Conservation (phyloP, 1,140 invertebrate species). For the Eumeta japonica region DNA sequence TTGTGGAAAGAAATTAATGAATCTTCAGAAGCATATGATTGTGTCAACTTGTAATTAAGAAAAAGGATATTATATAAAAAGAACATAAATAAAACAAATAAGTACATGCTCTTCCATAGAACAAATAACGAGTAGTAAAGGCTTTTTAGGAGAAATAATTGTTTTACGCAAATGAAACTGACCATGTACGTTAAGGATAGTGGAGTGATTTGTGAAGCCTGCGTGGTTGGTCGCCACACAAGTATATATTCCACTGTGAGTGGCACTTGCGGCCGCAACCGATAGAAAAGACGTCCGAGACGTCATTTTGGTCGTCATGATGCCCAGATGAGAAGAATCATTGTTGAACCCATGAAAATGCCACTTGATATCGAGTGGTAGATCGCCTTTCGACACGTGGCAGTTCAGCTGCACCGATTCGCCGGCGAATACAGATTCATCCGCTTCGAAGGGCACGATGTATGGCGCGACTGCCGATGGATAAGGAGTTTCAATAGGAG, state of each 20-base stretch:
- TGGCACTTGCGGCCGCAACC: slow-evolving; percentile 73
- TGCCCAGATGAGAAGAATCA: slow-evolving; percentile 64
- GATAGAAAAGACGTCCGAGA: slow-evolving; percentile 75
- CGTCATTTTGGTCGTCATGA: slow-evolving; percentile 72
- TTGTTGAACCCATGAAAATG: slow-evolving; percentile 69
- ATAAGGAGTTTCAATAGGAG: too few relatives aligned
- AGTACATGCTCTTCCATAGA: slow-evolving; percentile 28
- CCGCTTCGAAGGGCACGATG: slow-evolving; percentile 75
- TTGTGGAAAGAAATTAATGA: too few relatives aligned
- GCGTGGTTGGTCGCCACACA: slow-evolving; percentile 76
- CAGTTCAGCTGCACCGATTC: slow-evolving; percentile 76
- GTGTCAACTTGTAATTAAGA: slow-evolving; percentile 41
- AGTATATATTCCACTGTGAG: slow-evolving; percentile 78
- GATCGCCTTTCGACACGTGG: slow-evolving; percentile 74
- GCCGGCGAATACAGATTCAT: slow-evolving; percentile 77
- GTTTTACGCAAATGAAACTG: too few relatives aligned
- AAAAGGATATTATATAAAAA: slow-evolving; percentile 18
- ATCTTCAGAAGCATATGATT: too few relatives aligned
- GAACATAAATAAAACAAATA: slow-evolving; percentile 13
- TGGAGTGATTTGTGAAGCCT: slow-evolving; percentile 68
- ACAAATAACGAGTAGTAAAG: too few relatives aligned
- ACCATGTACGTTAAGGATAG: slow-evolving; percentile 74
- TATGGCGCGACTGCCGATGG: slow-evolving; percentile 70
- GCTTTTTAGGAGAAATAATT: too few relatives aligned
- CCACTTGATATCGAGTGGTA: slow-evolving; percentile 75